Percentiles rank a stretch among this genome's conserved stretches.
phyloP scores from a whole-genome alignment of 2,797 vertebrate genomes.

The Carapus acus region DNA sequence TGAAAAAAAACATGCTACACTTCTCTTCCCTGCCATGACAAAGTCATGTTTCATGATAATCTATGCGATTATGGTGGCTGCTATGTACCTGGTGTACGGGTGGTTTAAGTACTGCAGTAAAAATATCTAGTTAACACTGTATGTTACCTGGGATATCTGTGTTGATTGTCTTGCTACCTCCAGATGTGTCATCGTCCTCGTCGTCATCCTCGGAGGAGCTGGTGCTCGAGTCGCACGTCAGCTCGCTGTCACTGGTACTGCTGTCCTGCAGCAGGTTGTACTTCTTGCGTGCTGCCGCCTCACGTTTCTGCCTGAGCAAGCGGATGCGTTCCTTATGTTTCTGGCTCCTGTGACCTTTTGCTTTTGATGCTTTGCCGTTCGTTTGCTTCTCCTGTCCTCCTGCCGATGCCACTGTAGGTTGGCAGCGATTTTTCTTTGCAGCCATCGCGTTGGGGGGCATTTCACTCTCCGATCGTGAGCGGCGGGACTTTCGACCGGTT shows the following conservation, averaged over 20 bases:
- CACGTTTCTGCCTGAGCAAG: conserved; percentile 91
- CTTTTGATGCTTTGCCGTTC: conserved; percentile 84
- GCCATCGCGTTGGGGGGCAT: conserved; percentile 83
- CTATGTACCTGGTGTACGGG: conserved; percentile 11
- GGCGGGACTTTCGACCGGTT: conserved; percentile 84
- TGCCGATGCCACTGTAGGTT: conserved; percentile 41
- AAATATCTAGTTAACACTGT: conserved; percentile 23
- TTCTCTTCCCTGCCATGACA: background rate
- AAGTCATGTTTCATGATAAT: background rate
- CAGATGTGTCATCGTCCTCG: conserved; percentile 86
- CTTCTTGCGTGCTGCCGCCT: conserved; percentile 93
- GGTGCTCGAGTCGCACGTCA: conserved; percentile 90
- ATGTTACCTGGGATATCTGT: conserved; percentile 95
- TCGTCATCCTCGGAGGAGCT: conserved; percentile 82
- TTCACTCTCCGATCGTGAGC: conserved; percentile 92
- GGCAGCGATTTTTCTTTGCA: conserved; percentile 94
- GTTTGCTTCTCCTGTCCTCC: conserved; percentile 85
- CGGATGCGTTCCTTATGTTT: conserved; percentile 97
- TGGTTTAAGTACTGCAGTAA: conserved; percentile 14
- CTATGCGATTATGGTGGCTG: conserved; percentile 13
- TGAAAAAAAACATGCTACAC: background rate
- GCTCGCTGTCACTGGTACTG: conserved; percentile 98
- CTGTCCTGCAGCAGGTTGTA: conserved; percentile 98
- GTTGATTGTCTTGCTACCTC: conserved; percentile 96
- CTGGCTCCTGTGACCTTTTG: conserved; percentile 90